A percentile compares a stretch with the other conserved stretches of the same genome.
phyloP scores from a whole-genome alignment of 92 coral and sea anemone genomes.

The Bergia sp. region DNA sequence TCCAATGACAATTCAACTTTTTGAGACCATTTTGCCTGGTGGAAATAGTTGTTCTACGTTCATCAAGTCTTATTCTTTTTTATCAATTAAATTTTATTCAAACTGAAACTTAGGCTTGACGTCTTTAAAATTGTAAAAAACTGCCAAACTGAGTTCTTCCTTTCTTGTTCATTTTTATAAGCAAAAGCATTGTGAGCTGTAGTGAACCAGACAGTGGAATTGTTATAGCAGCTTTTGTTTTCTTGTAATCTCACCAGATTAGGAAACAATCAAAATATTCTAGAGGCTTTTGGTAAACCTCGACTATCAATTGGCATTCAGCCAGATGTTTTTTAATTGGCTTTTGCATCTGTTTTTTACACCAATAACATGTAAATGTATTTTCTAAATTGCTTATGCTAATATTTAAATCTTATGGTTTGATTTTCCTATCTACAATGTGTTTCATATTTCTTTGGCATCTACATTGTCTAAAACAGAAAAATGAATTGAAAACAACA shows the following conservation, averaged over 20 bases:
- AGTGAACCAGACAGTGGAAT: neutral
- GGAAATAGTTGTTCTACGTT: conserved; percentile 54
- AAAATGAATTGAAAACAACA: too few relatives aligned
- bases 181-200: neutral
- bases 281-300: neutral
- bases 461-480: too few relatives aligned
- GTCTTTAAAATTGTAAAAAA: neutral
- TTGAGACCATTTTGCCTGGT: conserved; percentile 46
- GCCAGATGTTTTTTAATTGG: too few relatives aligned
- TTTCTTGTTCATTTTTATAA: neutral
- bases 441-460: too few relatives aligned
- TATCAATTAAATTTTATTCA: conserved; percentile 6
- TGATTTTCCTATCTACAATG: too few relatives aligned
- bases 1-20: conserved; percentile 6
- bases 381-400: too few relatives aligned
- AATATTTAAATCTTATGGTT: too few relatives aligned
- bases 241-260: neutral
- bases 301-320: too few relatives aligned
- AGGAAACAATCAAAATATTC: too few relatives aligned
- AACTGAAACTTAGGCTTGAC: neutral
- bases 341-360: too few relatives aligned
- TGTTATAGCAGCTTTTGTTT: neutral
- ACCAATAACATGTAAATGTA: too few relatives aligned
- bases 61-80: conserved; percentile 48
- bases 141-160: neutral